Base-by-base conservation (phyloP, 2,888 invertebrate genomes). In the Diarsia rubi region DNA sequence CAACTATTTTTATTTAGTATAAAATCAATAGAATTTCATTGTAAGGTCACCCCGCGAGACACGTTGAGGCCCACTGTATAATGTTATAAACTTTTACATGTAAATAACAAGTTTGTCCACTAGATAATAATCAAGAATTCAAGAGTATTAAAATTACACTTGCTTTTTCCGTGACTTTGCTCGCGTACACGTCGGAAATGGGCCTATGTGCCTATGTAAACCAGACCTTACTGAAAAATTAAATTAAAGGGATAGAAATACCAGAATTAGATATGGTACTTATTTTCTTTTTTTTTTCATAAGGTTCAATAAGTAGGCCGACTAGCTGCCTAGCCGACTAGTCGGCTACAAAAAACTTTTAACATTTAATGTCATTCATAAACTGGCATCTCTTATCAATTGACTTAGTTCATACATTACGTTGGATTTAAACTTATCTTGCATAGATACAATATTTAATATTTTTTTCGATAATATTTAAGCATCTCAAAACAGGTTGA, bases 1-100 rank as follows among this genome's bases (percentile, higher is more conserved):
- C 14, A 81, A 69, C 77, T 84, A 81, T 82, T 73, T 79, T 81
- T 83, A 79, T 79, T 81, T 83, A 79, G 76, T 76, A 69, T 64
- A 73, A 78, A 86, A 84, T 86, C 86, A 69, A 86, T 86, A 81
- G n/a, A 49, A 52, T 70, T 74, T 64, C 62, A 76, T 66, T 69
- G 63, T 74, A 75, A 85, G 80, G 84, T 82, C 78, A 81, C 66
- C 67, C 66, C 67, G 44, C 69, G 52, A 47, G 52, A 14, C 78
- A 47, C 24, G 31, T 24, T 31, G 71, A 63, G 60, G 57, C 52
- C 24, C 21, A 27, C 42, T 62, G 42, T 62, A 19, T 62, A 60
- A 27, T 44, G 14, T 16, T 47, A 45, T n/a, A 44, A 42, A 60
- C 42, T 69, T 65, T 60, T 49, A 45, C 52, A 60, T 65, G 42